These are phyloP conservation scores for Oreonectes daqikongensis DNA, from an alignment of 2,797 vertebrate species.

Conservation along the genomic window DNA sequence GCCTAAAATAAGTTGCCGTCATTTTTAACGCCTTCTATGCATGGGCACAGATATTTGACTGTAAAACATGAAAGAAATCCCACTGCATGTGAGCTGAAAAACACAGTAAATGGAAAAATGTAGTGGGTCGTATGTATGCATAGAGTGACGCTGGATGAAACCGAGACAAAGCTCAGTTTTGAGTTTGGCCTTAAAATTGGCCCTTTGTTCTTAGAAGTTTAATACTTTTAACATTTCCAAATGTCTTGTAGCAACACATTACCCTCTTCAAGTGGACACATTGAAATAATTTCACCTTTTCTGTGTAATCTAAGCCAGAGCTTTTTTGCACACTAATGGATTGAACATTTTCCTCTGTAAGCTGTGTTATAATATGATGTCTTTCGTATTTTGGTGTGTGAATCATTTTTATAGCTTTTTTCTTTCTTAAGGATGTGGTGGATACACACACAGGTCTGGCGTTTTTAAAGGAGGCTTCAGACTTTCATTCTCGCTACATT, in stretches of 20 bases:
- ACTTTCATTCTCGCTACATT: conserved; percentile 97
- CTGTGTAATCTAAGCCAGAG: conserved; percentile 55
- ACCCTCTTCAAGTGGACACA: conserved; percentile 45
- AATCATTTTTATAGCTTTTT: conserved; percentile 33
- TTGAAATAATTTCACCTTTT: conserved; percentile 49
- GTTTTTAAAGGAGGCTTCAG: conserved; percentile 92
- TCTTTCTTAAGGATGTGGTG: conserved; percentile 87
- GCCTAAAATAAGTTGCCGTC: conserved; percentile 74
- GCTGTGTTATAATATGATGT: conserved; percentile 35
- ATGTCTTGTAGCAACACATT: conserved; percentile 23
- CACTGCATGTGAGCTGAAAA: conserved; percentile 37
- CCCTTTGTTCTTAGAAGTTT: conserved; percentile 42
- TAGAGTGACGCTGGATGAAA: background rate
- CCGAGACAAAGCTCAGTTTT: background rate
- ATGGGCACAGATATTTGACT: conserved; percentile 70
- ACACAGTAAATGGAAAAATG: conserved; percentile 57
- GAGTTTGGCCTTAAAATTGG: conserved; percentile 25
- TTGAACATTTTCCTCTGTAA: conserved; percentile 34
- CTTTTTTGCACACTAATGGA: conserved; percentile 25
- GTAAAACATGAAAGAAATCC: conserved; percentile 15
- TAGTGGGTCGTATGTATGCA: conserved; percentile 52
- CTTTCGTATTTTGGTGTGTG: conserved; percentile 42
- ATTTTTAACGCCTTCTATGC: conserved; percentile 72
- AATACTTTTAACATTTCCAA: conserved; percentile 49
- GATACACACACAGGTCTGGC: conserved; percentile 90